Conservation (phyloP, 1,140 invertebrate species). For the Telenomus remus region DNA sequence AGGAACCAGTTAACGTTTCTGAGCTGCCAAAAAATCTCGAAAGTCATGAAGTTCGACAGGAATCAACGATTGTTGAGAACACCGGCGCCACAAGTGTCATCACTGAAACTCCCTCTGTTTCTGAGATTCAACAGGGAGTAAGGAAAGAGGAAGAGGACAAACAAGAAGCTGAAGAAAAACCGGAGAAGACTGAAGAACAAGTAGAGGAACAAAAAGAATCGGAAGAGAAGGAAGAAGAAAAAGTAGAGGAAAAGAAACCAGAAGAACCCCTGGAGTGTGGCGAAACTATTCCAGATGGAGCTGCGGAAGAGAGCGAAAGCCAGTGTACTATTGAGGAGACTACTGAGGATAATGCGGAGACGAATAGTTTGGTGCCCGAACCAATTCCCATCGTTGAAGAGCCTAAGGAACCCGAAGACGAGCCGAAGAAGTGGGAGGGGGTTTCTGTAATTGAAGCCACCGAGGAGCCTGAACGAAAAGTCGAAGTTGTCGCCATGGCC, state of each 20-base stretch:
- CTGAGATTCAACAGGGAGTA: background rate
- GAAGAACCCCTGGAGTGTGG: conserved; percentile 52
- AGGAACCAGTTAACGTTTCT: conserved; percentile 7
- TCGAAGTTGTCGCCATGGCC: conserved; percentile 24
- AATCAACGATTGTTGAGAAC: background rate
- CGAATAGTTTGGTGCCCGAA: conserved; percentile 61
- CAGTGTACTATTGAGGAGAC: conserved; percentile 64
- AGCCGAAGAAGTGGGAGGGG: conserved; percentile 48
- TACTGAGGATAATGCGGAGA: conserved; percentile 55
- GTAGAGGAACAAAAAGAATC: background rate
- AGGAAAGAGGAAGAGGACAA: no score
- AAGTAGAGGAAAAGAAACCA: conserved; percentile 7
- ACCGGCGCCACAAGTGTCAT: background rate
- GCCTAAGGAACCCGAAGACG: conserved; percentile 62
- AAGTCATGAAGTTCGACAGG: background rate
- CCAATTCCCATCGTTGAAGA: conserved; percentile 67
- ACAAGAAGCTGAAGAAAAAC: background rate
- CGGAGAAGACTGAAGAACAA: no score
- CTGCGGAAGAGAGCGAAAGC: conserved; percentile 13
- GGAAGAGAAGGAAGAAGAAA: conserved; percentile 19
- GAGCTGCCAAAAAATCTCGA: background rate
- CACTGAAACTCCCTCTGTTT: background rate
- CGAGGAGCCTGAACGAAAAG: background rate
- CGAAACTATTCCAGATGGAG: conserved; percentile 40
- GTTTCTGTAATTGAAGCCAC: background rate